These are phyloP conservation scores for Pteronura brasiliensis DNA, from an alignment of 2,113 vertebrate species.

Conservation along the genomic window DNA sequence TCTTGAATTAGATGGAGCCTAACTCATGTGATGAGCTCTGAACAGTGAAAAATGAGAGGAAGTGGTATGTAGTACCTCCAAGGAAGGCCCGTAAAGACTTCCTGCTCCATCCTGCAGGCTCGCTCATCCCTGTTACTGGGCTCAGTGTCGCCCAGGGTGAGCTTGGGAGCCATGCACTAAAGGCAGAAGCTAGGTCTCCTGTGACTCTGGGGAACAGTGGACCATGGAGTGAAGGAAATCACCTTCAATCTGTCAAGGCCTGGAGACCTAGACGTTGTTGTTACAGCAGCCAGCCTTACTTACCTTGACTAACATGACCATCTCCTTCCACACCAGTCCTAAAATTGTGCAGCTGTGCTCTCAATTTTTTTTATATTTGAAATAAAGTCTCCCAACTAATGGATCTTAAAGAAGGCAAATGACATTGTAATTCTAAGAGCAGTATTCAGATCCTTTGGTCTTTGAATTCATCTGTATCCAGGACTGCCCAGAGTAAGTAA, in stretches of 20 bases:
- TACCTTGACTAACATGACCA: background rate
- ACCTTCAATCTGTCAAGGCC: background rate
- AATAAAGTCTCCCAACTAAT: background rate
- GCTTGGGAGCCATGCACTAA: background rate
- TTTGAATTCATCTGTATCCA: background rate
- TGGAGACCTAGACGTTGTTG: background rate
- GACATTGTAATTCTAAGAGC: background rate
- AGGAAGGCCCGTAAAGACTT: background rate
- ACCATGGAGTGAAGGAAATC: background rate
- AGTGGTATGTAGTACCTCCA: background rate
- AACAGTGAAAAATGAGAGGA: background rate
- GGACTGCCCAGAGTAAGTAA: background rate
- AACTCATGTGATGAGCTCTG: background rate
- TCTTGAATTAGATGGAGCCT: background rate
- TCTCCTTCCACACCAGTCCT: background rate
- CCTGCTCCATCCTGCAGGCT: accelerated
- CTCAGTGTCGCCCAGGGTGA: background rate
- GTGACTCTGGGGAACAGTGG: background rate
- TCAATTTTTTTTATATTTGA: background rate
- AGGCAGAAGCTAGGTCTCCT: background rate
- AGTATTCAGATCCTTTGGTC: background rate
- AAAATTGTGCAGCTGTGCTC: background rate
- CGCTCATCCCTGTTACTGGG: background rate
- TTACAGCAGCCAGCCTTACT: background rate
- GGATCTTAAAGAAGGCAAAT: background rate